These are phyloP conservation scores for Leptogaster cylindrica DNA, from an alignment of 2,888 invertebrate genomes.

Conservation along the genomic window DNA sequence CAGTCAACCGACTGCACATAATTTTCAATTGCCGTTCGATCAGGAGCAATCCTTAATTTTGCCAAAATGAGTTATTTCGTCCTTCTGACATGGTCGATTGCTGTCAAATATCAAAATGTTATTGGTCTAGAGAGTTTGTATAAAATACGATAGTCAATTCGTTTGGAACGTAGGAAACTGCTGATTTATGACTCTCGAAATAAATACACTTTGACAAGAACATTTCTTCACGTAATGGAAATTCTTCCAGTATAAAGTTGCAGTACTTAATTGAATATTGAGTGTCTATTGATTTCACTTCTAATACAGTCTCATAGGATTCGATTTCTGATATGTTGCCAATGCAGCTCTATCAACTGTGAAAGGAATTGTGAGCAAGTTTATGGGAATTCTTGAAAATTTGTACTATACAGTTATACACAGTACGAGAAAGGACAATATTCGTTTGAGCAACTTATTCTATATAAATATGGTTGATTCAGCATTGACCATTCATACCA, in stretches of 20 bases:
- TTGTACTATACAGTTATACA: too few relatives aligned
- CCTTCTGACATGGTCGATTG: conserved; percentile 8
- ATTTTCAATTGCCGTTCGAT: not conserved
- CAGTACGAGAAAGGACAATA: too few relatives aligned
- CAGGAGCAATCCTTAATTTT: not conserved
- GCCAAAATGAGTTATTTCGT: not conserved
- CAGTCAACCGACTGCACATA: not conserved
- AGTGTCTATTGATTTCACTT: conserved; percentile 8
- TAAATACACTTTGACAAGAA: not conserved
- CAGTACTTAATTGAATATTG: conserved; percentile 9
- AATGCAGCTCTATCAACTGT: too few relatives aligned
- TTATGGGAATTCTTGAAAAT: too few relatives aligned
- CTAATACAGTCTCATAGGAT: not conserved
- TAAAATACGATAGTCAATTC: not conserved
- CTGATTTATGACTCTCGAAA: not conserved
- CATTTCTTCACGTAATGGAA: not conserved
- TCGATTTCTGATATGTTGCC: not conserved
- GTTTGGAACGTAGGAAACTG: conserved; percentile 7
- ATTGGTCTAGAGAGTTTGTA: conserved; percentile 4
- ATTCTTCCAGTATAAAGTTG: not conserved
- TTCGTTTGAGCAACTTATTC: too few relatives aligned
- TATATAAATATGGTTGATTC: too few relatives aligned
- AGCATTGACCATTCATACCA: too few relatives aligned
- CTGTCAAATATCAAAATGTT: conserved; percentile 7
- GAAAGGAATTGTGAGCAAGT: too few relatives aligned